Base-by-base conservation (phyloP, 2,888 invertebrate species). In the Pyrgus malvae region DNA sequence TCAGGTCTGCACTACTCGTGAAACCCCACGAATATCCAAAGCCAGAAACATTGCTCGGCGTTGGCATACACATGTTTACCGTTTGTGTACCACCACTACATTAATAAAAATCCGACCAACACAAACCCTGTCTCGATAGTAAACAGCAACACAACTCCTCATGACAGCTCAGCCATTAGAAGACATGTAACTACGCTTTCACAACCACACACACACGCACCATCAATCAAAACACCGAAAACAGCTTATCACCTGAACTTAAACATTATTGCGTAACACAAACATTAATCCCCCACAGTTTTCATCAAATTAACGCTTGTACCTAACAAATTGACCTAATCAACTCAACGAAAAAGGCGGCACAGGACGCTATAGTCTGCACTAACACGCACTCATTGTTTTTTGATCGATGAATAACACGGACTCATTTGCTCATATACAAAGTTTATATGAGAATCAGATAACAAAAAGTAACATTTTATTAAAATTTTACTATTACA, bases 21-120 rank as follows among this genome's bases (percentile, higher is more conserved):
- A 91, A 91, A 61, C 89, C 89, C 91, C 91, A 91, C 60, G 90
- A 84, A 69, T 91, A 91, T 48, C 90, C 90, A 72, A 91, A 90
- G 60, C 90, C 89, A 72, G 90, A 81, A 57, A 90, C 90, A 83
- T 90, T 91, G 63, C 83, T 90, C 68, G 90, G 90, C 63, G 90
- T 91, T 65, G 90, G 90, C 90, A 91, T 91, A 86, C 90, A 91
- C 91, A 91, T 91, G 76, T 83, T 91, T 66, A 72, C 62, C 56
- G 65, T 67, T 60, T 65, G 69, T 67, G 64, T 67, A 60, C 63
- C 59, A 68, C 72, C 70, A 75, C 77, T 68, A 79, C 79, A 75
- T 72, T 64, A 71, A 74, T 76, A 78, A 79, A 78, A 79, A 83
- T 77, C 73, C 69, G 74, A 83, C 79, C 77, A 84, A 85, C 81